A percentile compares a stretch with the other conserved stretches of the same genome.
Conservation (phyloP, 2,113 vertebrate genomes). For the Paraplagusia blochii region DNA sequence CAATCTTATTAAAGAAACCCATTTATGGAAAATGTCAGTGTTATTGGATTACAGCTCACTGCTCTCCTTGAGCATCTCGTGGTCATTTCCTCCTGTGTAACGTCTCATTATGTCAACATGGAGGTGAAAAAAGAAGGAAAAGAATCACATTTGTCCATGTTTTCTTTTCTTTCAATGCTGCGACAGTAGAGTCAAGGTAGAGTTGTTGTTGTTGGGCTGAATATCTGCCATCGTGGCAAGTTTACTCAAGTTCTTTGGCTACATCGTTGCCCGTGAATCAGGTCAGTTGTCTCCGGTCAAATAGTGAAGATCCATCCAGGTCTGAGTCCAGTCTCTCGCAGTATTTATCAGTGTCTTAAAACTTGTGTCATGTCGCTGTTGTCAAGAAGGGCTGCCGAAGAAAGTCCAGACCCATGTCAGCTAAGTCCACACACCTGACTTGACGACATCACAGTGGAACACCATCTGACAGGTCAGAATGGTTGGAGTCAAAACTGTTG, state of each 20-base stretch:
- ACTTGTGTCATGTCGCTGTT: background rate
- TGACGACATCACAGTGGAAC: constrained; percentile 66
- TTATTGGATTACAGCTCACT: constrained; percentile 66
- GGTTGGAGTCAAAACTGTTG: constrained; percentile 71
- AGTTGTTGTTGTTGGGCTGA: constrained; percentile 18
- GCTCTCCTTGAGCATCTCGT: constrained; percentile 25
- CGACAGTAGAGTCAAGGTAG: background rate
- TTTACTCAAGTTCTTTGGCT: too few species aligned
- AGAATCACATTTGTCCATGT: background rate
- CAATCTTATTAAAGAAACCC: constrained; percentile 72
- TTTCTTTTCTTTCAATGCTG: background rate
- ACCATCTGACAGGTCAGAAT: constrained; percentile 78
- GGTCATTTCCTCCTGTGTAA: constrained; percentile 30
- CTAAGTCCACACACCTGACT: constrained; percentile 5
- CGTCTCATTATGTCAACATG: constrained; percentile 13
- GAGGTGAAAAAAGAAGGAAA: constrained; percentile 17
- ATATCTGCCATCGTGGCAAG: constrained; percentile 18
- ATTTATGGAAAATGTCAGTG: constrained; percentile 64
- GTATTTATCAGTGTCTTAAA: background rate
- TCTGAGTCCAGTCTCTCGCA: background rate
- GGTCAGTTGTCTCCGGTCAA: background rate
- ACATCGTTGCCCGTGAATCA: too few species aligned
- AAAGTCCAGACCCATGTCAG: constrained; percentile 10
- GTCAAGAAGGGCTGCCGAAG: background rate
- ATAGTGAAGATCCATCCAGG: constrained; percentile 10